Evolutionary conservation across 1,140 invertebrate species (phyloP), one percentile per base, ranked within the genome.

Genomic region (Papilio helenus): DNA sequence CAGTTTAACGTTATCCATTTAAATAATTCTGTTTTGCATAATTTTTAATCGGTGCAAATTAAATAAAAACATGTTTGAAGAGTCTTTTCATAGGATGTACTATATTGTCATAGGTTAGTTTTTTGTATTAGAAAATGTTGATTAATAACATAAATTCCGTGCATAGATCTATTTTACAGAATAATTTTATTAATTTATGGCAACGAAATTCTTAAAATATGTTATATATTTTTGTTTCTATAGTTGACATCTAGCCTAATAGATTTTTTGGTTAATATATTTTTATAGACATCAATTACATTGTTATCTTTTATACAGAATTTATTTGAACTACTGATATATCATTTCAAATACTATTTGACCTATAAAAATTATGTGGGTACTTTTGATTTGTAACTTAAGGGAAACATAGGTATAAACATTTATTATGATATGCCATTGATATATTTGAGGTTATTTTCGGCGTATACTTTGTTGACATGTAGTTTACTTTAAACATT

Each of bases 21-120:
- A 49, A 49, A 49, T 49, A 49, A 49, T 18, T 16, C 18, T 49
- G 46, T 49, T 49, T 5, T 4, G 3, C 16, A 39, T 7, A 10
- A n/a, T n/a, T 68, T 68, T 68, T 34, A 1, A 68, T 29, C 34
- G 61, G 26, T 34, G 8, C 61, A 68, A 29, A 29, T 68, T 68
- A 14, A 23, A 18, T 10, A 14, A 14, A 26, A 26, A 12, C 12
- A 1, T 68, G 14, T 68, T 61, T 55, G 18, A 8, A 58, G 18
- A 23, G 8, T 10, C 20, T 58, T 58, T 55, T 55, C 12, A 23
- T 20, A 58, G 55, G 55, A 23, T 55, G n/a, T 14, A 51, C 77
- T 74, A 73, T 80, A 82, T 73, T 79, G 49, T 3, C 39, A 82
- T 55, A 65, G 46, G 14, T 49, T 74, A 16, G 46, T 51, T 74